Percentiles rank a stretch among this genome's conserved stretches.
Conservation (phyloP, 2,113 vertebrate species). For the Corvus cornix region DNA sequence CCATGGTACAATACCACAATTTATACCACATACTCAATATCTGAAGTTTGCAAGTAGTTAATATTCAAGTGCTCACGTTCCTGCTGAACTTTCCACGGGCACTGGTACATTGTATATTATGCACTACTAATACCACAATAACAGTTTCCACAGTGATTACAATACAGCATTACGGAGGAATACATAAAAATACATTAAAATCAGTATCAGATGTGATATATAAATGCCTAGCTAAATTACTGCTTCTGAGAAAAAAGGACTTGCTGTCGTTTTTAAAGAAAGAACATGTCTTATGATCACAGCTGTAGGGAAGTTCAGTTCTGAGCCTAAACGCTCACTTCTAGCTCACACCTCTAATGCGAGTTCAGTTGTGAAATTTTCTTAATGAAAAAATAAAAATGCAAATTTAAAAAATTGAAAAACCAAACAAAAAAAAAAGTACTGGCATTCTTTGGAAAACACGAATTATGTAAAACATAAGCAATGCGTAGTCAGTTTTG, state of each 20-base stretch:
- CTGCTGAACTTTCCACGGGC: background rate
- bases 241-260: background rate
- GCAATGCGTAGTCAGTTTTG: background rate
- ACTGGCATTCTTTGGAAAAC: background rate
- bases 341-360: background rate
- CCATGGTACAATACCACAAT: background rate
- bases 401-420: background rate
- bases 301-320: background rate
- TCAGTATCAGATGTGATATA: background rate
- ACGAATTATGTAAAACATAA: background rate
- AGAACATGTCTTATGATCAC: background rate
- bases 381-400: background rate
- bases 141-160: background rate
- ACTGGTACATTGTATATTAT: background rate
- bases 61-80: background rate
- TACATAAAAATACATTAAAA: background rate
- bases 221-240: background rate
- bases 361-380: background rate
- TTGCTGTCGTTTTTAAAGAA: background rate
- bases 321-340: background rate
- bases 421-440: background rate
- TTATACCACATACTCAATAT: background rate
- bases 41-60: background rate
- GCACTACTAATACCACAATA: background rate
- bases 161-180: background rate